A percentile compares a stretch with the other conserved stretches of the same genome.
These are phyloP conservation scores for Pammene aurita DNA, from an alignment of 2,888 invertebrate genomes.

Conservation along the genomic window DNA sequence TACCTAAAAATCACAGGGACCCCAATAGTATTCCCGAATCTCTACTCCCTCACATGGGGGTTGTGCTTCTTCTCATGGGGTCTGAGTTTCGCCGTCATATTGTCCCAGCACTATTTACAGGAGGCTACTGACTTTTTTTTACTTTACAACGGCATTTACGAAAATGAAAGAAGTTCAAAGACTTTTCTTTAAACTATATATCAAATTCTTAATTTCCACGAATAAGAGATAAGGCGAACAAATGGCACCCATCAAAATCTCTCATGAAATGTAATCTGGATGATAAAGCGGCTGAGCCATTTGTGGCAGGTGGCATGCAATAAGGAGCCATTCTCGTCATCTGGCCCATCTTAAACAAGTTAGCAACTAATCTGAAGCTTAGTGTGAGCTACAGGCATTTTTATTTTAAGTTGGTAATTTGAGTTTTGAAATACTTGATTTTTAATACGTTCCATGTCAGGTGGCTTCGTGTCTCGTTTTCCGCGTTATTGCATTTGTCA, in stretches of 20 bases:
- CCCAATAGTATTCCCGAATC: constrained; percentile 86
- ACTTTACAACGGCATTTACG: not conserved
- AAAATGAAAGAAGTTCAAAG: not conserved
- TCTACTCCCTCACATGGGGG: constrained; percentile 85
- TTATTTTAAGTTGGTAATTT: constrained; percentile 19
- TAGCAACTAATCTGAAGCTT: constrained; percentile 37
- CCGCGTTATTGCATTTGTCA: too few relatives aligned
- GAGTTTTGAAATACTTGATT: not conserved
- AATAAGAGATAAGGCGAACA: constrained; percentile 17
- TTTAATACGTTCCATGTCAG: too few relatives aligned
- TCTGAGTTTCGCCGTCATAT: constrained; percentile 85
- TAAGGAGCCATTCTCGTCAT: constrained; percentile 36
- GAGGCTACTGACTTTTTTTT: too few relatives aligned
- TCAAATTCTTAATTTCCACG: constrained; percentile 4
- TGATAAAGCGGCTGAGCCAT: constrained; percentile 31
- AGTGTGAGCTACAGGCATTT: constrained; percentile 10
- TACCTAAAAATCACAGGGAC: constrained; percentile 85
- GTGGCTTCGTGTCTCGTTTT: too few relatives aligned
- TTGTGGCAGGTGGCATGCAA: constrained; percentile 41
- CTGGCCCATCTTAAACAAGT: constrained; percentile 41
- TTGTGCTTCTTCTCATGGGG: constrained; percentile 87
- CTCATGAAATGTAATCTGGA: constrained; percentile 25
- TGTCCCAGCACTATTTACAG: constrained; percentile 87
- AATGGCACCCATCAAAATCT: constrained; percentile 29
- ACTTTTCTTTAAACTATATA: constrained; percentile 4